Evolutionary conservation across 64 coral and sea anemone genomes (phyloP), one percentile per base, ranked within the genome.

Genomic region (Montipora cactus): DNA sequence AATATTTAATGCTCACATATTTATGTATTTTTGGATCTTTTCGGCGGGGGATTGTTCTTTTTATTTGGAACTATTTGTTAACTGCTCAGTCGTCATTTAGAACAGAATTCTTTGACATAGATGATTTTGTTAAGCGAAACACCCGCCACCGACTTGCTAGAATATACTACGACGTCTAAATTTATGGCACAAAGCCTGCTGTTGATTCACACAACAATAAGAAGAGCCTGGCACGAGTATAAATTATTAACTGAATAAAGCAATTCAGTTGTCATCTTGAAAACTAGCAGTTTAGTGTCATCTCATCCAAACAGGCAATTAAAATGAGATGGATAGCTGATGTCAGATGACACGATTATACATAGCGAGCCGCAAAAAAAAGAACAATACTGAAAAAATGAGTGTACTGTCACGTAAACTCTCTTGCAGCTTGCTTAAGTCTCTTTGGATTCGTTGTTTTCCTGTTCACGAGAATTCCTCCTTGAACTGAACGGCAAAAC

Each of bases 221-320:
- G 14, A 16, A 64, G 13, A 64, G 15, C 4, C 11, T 64, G 9
- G 9, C 61, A 14, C 11, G 61, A 64, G 68, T 71, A 71, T 71
- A 71, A n/a, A 71, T 71, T 71, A 71, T 71, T 71, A 22, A 71
- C 18, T 4, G 4, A 48, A 78, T 5, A 78, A 47, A 78, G 46
- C 5, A 78, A 47, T 49, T 37, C 37, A 37, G 1, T 78, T 21
- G 11, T 76, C 76, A 7, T 19, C 46, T 78, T 19, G 45, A 78
- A 50, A 78, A 16, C 15, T 49, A 5, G 45, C n/a, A 78, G 49
- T 12, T 78, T 49, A 4, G 5, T 78, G 76, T 78, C 46, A n/a
- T 49, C 50, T 66, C 49, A 71, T 37, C 45, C 82, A n/a, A 84
- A 84, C 81, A 61, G 61, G 61, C 28, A 70, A 84, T 84, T 84